Conservation (phyloP, 2,888 invertebrate genomes). For the Hartigia nigra region DNA sequence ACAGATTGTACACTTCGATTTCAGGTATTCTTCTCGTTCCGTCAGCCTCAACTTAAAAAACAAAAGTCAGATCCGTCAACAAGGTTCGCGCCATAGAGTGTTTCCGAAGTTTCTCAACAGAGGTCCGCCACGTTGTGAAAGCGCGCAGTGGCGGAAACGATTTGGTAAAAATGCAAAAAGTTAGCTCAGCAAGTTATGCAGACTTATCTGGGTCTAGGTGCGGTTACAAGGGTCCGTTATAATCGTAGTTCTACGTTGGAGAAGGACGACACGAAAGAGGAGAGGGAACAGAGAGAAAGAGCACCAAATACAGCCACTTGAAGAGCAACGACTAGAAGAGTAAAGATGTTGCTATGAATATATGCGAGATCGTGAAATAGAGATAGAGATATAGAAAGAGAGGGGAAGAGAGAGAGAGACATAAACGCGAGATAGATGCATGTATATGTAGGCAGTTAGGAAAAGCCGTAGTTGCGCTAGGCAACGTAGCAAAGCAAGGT, state of each 20-base stretch:
- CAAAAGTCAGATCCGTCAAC: neutral
- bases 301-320: neutral
- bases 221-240: slow-evolving; percentile 55
- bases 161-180: slow-evolving; percentile 33
- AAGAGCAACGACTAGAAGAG: neutral
- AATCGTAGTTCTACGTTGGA: slow-evolving; percentile 41
- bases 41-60: neutral
- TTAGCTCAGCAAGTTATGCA: slow-evolving; percentile 35
- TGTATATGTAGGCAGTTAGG: neutral
- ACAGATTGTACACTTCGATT: neutral
- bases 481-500: slow-evolving; percentile 47
- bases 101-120: slow-evolving; percentile 23
- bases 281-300: neutral
- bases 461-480: neutral
- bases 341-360: neutral
- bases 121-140: slow-evolving; percentile 26
- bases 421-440: neutral
- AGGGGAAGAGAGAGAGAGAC: neutral
- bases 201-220: slow-evolving; percentile 54
- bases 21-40: neutral
- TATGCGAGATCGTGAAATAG: neutral
- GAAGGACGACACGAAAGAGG: slow-evolving; percentile 1
- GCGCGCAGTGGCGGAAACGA: neutral
- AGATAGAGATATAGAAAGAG: neutral
- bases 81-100: neutral